Evolutionary conservation across 2,888 invertebrate species (phyloP).

Genomic region (Oegoconia quadripuncta): DNA sequence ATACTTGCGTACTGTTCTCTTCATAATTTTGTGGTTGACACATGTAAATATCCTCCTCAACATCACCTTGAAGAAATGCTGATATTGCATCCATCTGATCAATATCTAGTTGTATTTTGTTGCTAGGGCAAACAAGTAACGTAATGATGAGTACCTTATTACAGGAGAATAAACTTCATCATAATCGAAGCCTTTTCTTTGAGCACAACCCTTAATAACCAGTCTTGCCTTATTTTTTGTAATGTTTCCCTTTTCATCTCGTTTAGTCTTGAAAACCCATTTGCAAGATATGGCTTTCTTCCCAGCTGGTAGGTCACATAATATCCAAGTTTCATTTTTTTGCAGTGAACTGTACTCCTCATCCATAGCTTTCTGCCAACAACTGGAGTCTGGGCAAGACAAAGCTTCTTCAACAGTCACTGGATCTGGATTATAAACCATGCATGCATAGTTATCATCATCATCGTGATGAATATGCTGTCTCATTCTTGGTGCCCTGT

Average conservation of each 20-base stretch:
- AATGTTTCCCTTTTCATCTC: slow-evolving; percentile 9
- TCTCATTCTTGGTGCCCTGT: no score
- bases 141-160: slow-evolving; percentile 12
- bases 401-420: slow-evolving; percentile 1
- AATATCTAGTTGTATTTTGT: slow-evolving; percentile 5
- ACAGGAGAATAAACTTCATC: slow-evolving; percentile 15
- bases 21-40: slow-evolving; percentile 5
- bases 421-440: no score
- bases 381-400: slow-evolving; percentile 8
- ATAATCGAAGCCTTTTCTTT: slow-evolving; percentile 14
- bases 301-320: slow-evolving; percentile 5
- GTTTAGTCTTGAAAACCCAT: slow-evolving; percentile 15
- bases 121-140: slow-evolving; percentile 13
- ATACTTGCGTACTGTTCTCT: slow-evolving; percentile 5
- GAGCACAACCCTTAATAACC: slow-evolving; percentile 15
- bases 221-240: slow-evolving; percentile 10
- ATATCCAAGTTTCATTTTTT: slow-evolving; percentile 12
- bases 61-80: slow-evolving; percentile 13
- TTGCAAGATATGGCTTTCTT: slow-evolving; percentile 13
- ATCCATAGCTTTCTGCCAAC: slow-evolving; percentile 11
- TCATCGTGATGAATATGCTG: no score
- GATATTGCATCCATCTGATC: slow-evolving; percentile 13
- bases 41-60: slow-evolving; percentile 14
- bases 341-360: slow-evolving; percentile 13
- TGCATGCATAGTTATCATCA: no score